These are phyloP conservation scores for Phoxinus phoxinus DNA, from an alignment of 2,113 vertebrate species.

Conservation along the genomic window DNA sequence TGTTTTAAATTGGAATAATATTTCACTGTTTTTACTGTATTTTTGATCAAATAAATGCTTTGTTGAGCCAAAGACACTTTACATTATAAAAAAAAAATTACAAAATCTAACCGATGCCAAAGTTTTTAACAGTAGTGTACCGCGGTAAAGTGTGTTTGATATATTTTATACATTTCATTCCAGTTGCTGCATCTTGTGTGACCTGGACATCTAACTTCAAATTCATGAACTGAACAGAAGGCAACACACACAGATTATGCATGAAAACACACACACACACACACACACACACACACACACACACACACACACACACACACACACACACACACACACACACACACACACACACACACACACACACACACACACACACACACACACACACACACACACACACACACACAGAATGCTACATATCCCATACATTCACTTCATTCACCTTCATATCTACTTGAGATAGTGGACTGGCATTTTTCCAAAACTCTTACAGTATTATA, in stretches of 20 bases:
- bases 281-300: not conserved
- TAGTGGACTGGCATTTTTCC: not conserved
- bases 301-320: not conserved
- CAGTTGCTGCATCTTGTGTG: not conserved
- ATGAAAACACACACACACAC: too few species aligned
- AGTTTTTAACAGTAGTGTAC: too few species aligned
- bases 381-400: not conserved
- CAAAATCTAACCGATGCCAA: too few species aligned
- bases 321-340: not conserved
- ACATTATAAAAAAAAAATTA: too few species aligned
- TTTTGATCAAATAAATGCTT: too few species aligned
- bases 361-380: not conserved
- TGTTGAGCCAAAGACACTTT: too few species aligned
- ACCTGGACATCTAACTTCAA: not conserved
- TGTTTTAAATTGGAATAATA: too few species aligned
- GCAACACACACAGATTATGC: not conserved
- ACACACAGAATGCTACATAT: not conserved
- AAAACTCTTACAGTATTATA: too few species aligned
- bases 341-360: not conserved
- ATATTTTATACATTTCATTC: too few species aligned
- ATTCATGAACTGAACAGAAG: not conserved
- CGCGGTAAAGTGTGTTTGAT: too few species aligned
- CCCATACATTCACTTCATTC: conserved; percentile 12
- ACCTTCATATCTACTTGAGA: not conserved
- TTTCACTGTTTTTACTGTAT: too few species aligned